Percentiles rank a stretch among this genome's conserved stretches.
phyloP scores from a whole-genome alignment of 2,113 vertebrate genomes.

The Cryptotis parvus region DNA sequence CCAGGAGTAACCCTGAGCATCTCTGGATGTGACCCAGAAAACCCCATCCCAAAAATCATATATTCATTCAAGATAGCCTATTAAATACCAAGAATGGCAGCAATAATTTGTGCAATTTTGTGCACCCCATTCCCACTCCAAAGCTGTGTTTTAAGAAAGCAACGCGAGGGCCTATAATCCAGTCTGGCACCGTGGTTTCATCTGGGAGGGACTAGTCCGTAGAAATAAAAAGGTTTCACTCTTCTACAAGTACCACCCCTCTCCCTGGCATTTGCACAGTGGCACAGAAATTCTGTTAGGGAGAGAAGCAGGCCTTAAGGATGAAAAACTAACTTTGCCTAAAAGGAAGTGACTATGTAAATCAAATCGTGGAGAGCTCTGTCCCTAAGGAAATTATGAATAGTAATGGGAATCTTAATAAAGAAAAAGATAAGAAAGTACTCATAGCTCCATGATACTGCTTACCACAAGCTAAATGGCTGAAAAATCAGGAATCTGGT shows the following conservation, averaged over 20 bases:
- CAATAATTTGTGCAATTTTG: not conserved
- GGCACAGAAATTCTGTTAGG: not conserved
- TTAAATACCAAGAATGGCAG: slow-evolving; percentile 29
- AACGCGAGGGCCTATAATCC: not conserved
- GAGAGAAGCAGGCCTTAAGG: not conserved
- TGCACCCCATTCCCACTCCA: not conserved
- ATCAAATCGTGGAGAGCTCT: slow-evolving; percentile 17
- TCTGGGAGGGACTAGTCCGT: not conserved
- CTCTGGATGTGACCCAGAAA: not conserved
- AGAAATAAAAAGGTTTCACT: slow-evolving; percentile 4
- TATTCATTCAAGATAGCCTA: slow-evolving; percentile 31
- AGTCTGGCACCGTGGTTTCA: slow-evolving; percentile 1
- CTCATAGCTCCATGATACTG: slow-evolving; percentile 9
- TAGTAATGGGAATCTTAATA: slow-evolving; percentile 27
- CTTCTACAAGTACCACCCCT: slow-evolving; percentile 10
- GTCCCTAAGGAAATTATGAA: slow-evolving; percentile 9
- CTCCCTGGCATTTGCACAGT: not conserved
- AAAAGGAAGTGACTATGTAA: slow-evolving; percentile 22
- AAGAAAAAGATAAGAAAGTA: not conserved
- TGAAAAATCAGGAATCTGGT: slow-evolving; percentile 33
- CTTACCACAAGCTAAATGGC: slow-evolving; percentile 1
- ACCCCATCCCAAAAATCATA: not conserved
- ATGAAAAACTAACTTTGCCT: slow-evolving; percentile 27
- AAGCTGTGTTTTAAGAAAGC: slow-evolving; percentile 45
- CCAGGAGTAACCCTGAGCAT: no score